Conservation (phyloP, 2,888 invertebrate genomes). For the Mythimna ferrago region DNA sequence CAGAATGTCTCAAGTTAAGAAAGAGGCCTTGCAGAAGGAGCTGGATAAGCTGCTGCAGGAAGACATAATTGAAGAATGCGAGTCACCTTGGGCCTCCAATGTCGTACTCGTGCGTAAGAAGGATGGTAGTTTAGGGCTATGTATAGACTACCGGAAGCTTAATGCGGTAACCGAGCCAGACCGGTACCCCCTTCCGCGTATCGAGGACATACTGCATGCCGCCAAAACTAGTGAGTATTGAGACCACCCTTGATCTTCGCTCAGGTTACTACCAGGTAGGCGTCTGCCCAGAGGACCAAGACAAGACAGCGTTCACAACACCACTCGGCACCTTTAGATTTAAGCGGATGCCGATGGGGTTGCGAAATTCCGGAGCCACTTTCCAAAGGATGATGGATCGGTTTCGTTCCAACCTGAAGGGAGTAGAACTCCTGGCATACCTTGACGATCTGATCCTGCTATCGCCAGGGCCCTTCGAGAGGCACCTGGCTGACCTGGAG, state of each 20-base stretch:
- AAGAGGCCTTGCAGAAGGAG: conserved; percentile 6
- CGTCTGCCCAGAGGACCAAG: not conserved
- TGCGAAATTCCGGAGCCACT: no score
- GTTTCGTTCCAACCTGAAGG: no score
- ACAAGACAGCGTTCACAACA: not conserved
- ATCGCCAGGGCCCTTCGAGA: no score
- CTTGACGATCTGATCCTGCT: no score
- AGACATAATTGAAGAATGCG: conserved; percentile 2
- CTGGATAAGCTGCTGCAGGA: conserved; percentile 9
- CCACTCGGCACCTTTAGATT: not conserved
- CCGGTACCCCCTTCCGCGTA: no score
- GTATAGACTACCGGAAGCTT: not conserved
- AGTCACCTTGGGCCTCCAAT: conserved; percentile 1
- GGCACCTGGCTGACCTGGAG: no score
- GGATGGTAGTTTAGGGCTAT: not conserved
- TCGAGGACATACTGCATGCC: not conserved
- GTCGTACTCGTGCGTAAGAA: not conserved
- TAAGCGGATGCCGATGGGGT: not conserved
- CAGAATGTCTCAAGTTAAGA: not conserved
- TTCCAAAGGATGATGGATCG: no score
- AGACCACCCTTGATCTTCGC: not conserved
- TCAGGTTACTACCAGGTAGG: not conserved
- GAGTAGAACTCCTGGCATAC: no score
- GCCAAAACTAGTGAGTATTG: not conserved
- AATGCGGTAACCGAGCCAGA: not conserved